Evolutionary conservation across 1,140 invertebrate species (phyloP), one percentile per base, ranked within the genome.

Genomic region (Pollicipes pollicipes): DNA sequence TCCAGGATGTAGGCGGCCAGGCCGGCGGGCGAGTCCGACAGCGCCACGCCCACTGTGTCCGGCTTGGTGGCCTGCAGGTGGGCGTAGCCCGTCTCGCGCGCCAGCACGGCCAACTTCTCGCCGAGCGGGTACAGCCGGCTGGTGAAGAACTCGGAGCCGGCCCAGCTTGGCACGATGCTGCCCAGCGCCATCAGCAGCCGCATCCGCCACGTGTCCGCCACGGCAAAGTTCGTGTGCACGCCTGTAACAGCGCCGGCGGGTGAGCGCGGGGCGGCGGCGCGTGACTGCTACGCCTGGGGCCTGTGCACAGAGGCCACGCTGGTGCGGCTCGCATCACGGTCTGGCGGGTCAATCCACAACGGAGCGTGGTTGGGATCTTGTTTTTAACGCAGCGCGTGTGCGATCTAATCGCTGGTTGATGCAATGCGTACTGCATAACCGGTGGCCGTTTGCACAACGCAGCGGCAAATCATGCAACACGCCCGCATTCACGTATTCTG

Each of bases 41-140:
- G 31, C 17, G 73, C 74, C 16, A 67, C 68, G 45, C 75, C 91
- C 71, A 95, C 81, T 24, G 93, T 96, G 77, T 96, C 92, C 16
- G 93, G 93, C 78, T 94, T 95, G 0, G 90, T 92, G 2, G 89
- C 83, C 80, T 96, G 93, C 37, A 95, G 78, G 76, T 93, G 80
- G 30, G 90, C 76, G 76, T 95, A 95, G 21, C 91, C 93, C 66
- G 78, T 78, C 79, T 94, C 91, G 75, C 85, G 81, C 0, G 91
- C 17, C 0, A 90, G 2, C 68, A 71, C 71, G 3, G 68, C 67
- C 13, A 84, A 82, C 0, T 83, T 72, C 24, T 84, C 73, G 0
- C 76, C 77, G 8, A 88, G 45, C 0, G 89, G 87, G 77, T 86
- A 88, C 75, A 88, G 81, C 76, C 80, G 85, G 24, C 73, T 77